Base-by-base conservation (phyloP, 2,888 invertebrate species). In the Drosophila parthenogenetica region DNA sequence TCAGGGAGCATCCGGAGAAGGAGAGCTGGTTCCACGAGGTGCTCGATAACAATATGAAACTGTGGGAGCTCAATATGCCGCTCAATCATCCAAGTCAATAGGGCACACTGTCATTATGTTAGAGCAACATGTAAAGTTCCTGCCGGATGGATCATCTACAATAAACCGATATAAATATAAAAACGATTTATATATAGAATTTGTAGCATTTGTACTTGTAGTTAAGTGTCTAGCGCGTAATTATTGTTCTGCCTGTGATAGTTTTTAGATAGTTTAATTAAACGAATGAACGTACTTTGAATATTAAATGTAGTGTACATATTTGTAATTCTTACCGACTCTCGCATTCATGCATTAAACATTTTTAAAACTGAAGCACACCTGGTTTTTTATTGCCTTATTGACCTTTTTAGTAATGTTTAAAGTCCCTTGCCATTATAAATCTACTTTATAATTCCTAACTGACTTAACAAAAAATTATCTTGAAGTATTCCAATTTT, bases 31-130 rank as follows among this genome's bases (percentile, higher is more conserved):
- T 97, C 91, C 95, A 96, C 81, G 97, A 97, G 93, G 96, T 97
- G 65, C 94, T 97, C 91, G 97, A 97, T 93, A 97, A 97, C 94
- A 96, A 96, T 93, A 94, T 97, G 92, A 97, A 97, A 92, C 93
- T 97, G 75, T 97, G 97, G 97, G 97, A 97, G 92, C 95, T 95
- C 88, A 97, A 97, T 92, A 96, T 97, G 90, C 91, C 90, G n/a
- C 87, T 89, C 73, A 90, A 84, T 73, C 77, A 87, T 58, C 72
- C 70, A 39, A 73, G 55, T 49, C 74, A 63, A 57, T 79, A 79
- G 29, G 40, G 39, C 16, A 14, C 43, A 13, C 32, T 37, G 37
- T 45, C 22, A 16, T 22, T 50, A 37, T 29, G 29, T 55, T 68
- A 49, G 67, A 60, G 72, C 70, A 62, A 61, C 59, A 14, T 5